Conservation (phyloP, 2,888 invertebrate genomes). For the Gandaritis pyraliata region DNA sequence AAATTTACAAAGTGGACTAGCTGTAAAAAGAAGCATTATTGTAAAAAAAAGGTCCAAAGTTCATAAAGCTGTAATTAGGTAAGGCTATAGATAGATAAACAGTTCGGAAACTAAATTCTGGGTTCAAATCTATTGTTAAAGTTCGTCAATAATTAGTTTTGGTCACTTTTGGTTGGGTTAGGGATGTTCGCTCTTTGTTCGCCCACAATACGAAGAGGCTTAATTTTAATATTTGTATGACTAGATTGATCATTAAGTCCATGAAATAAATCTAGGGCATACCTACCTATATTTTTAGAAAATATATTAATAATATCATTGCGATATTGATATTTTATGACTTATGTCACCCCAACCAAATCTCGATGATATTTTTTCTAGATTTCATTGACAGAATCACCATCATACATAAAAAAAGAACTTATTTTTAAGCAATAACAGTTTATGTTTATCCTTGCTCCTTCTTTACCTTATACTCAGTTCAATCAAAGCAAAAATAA, state of each 20-base stretch:
- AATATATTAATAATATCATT: too few relatives aligned
- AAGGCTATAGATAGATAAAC: conserved; percentile 10
- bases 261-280: too few relatives aligned
- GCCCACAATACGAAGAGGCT: not conserved
- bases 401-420: too few relatives aligned
- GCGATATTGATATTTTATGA: too few relatives aligned
- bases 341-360: too few relatives aligned
- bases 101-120: conserved; percentile 30
- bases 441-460: not conserved
- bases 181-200: conserved; percentile 24
- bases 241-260: not conserved
- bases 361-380: too few relatives aligned
- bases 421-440: too few relatives aligned
- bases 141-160: conserved; percentile 41
- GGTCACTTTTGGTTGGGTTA: conserved; percentile 22
- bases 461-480: not conserved
- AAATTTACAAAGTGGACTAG: not conserved
- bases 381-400: too few relatives aligned
- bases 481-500: conserved; percentile 20
- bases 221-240: not conserved
- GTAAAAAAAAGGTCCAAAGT: not conserved
- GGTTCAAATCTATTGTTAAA: conserved; percentile 36
- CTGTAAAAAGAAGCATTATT: not conserved
- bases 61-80: not conserved
- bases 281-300: too few relatives aligned